phyloP scores from a whole-genome alignment of 2,797 vertebrate species.

The Columba guinea region DNA sequence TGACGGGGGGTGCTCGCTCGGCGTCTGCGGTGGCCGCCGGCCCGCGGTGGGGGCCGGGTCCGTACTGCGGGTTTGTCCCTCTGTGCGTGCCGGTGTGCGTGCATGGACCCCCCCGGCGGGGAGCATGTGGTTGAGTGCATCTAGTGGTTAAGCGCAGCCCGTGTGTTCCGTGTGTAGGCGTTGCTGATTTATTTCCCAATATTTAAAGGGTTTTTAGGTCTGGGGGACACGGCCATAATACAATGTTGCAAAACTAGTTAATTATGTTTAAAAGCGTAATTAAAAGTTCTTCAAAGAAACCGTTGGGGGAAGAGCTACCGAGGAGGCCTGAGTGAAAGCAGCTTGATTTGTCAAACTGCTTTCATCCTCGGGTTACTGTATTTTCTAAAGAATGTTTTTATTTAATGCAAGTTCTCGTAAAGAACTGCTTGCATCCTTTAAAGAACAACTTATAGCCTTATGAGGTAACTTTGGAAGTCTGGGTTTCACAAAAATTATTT shows the following conservation, averaged over 20 bases:
- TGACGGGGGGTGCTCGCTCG: too few relatives aligned
- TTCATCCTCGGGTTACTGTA: neutral
- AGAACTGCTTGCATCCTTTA: neutral
- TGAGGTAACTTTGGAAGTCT: neutral
- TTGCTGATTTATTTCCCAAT: rapidly evolving
- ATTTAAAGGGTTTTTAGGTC: neutral
- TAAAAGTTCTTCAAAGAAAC: neutral
- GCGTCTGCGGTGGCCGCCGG: too few relatives aligned
- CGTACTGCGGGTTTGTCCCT: too few relatives aligned
- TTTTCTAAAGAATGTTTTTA: neutral
- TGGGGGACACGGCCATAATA: rapidly evolving
- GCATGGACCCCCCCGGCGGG: neutral
- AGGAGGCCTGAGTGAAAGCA: neutral
- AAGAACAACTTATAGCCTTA: neutral
- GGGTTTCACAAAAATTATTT: neutral
- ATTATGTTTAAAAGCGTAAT: rapidly evolving
- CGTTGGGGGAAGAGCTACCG: rapidly evolving
- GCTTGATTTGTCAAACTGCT: neutral
- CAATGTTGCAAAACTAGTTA: rapidly evolving
- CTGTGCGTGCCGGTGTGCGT: rapidly evolving
- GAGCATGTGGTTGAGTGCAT: neutral
- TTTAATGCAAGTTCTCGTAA: neutral
- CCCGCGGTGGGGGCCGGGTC: too few relatives aligned
- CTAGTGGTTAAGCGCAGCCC: too few relatives aligned
- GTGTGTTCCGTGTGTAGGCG: neutral